phyloP scores from a whole-genome alignment of 2,797 vertebrate species.

The Pseudomugil gertrudae region DNA sequence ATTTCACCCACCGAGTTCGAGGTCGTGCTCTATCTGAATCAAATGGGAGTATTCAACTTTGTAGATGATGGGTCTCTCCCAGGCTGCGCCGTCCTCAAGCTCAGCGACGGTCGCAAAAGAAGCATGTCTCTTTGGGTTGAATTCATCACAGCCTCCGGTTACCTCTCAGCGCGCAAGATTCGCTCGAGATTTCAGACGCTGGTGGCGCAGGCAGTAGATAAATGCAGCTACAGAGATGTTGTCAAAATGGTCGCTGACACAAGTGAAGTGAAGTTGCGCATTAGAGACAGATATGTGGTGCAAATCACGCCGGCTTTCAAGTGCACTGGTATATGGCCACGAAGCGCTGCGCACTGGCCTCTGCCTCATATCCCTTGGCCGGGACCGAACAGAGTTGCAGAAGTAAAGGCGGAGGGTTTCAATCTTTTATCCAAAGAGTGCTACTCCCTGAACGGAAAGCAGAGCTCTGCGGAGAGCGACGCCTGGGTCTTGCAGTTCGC shows the following conservation, averaged over 20 bases:
- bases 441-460: conserved; percentile 98
- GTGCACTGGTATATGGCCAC: conserved; percentile 99
- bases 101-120: conserved; percentile 97
- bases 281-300: conserved; percentile 96
- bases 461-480: conserved; percentile 99
- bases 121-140: conserved; percentile 99
- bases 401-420: conserved; percentile 99
- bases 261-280: conserved; percentile 96
- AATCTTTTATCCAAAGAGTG: conserved; percentile 99
- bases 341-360: conserved; percentile 98
- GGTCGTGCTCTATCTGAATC: conserved; percentile 98
- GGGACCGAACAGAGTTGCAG: conserved; percentile 96
- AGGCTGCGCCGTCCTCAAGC: conserved; percentile 97
- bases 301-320: conserved; percentile 99
- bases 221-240: conserved; percentile 99
- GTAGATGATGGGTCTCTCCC: conserved; percentile 98
- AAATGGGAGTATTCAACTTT: conserved; percentile 99
- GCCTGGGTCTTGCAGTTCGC: conserved; percentile 99
- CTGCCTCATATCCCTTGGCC: conserved; percentile 99
- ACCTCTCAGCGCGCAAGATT: conserved; percentile 98
- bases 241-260: conserved; percentile 99
- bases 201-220: conserved; percentile 98
- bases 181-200: conserved; percentile 98
- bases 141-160: conserved; percentile 99
- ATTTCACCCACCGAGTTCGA: conserved; percentile 98